Evolutionary conservation across 2,113 vertebrate species (phyloP).

Genomic region (Lepisosteus oculatus): DNA sequence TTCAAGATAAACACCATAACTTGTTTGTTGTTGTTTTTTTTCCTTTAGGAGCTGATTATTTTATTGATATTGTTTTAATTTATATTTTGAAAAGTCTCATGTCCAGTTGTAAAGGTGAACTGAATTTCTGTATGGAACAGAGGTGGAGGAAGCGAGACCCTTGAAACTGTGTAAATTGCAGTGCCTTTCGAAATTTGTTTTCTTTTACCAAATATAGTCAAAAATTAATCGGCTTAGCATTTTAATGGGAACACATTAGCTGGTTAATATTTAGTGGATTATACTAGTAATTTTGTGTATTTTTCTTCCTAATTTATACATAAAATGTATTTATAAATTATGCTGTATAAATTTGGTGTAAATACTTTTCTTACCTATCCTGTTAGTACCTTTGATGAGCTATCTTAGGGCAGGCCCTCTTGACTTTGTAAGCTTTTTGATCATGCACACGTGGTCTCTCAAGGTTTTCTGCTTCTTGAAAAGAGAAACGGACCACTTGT

Average conservation of each 20-base stretch:
- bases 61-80: conserved; percentile 69
- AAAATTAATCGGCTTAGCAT: conserved; percentile 51
- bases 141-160: conserved; percentile 58
- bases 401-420: conserved; percentile 74
- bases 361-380: conserved; percentile 64
- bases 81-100: conserved; percentile 72
- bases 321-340: conserved; percentile 92
- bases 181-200: conserved; percentile 61
- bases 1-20: conserved; percentile 49
- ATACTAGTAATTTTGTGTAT: conserved; percentile 57
- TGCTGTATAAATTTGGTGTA: conserved; percentile 77
- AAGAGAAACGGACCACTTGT: conserved; percentile 10
- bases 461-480: not conserved
- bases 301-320: conserved; percentile 74
- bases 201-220: conserved; percentile 80
- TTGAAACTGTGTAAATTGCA: conserved; percentile 64
- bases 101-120: conserved; percentile 35
- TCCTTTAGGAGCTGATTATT: conserved; percentile 48
- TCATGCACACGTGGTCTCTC: not conserved
- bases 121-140: conserved; percentile 4
- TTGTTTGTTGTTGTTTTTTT: conserved; percentile 35
- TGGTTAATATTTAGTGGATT: conserved; percentile 55
- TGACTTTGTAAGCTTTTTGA: conserved; percentile 40
- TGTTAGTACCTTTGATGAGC: conserved; percentile 46
- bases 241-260: conserved; percentile 50